A percentile compares a stretch with the other conserved stretches of the same genome.
Conservation (phyloP, 2,113 vertebrate species). For the Mustela lutreola region DNA sequence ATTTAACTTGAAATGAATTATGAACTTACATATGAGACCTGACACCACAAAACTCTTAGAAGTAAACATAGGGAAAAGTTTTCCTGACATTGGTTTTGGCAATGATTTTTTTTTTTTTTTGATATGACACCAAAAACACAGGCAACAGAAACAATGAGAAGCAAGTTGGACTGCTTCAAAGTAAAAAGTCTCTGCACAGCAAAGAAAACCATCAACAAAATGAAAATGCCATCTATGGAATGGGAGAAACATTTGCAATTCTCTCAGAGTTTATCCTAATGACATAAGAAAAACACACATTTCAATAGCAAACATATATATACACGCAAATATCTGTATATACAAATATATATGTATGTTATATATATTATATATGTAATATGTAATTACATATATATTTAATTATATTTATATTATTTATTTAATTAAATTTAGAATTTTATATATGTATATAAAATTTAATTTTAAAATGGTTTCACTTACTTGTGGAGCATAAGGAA, state of each 20-base stretch:
- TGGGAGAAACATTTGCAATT: not conserved
- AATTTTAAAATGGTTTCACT: not conserved
- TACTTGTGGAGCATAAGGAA: too few species aligned
- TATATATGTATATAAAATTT: not conserved
- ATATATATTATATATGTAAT: not conserved
- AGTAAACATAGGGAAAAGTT: not conserved
- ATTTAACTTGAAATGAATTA: not conserved
- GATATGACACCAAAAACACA: not conserved
- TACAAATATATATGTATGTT: not conserved
- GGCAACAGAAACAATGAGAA: not conserved
- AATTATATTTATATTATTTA: not conserved
- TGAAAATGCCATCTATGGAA: not conserved
- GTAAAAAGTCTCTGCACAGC: not conserved
- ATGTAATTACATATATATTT: not conserved
- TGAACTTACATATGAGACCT: not conserved
- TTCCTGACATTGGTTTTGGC: not conserved
- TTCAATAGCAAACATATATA: not conserved
- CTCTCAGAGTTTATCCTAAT: not conserved
- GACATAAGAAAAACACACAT: not conserved
- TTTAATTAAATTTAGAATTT: not conserved
- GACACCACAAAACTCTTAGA: not conserved
- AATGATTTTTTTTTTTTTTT: not conserved
- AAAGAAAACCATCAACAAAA: not conserved
- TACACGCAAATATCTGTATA: not conserved
- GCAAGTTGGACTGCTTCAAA: not conserved